phyloP scores from a whole-genome alignment of 1,140 invertebrate genomes.

The Vanessa tameamea region DNA sequence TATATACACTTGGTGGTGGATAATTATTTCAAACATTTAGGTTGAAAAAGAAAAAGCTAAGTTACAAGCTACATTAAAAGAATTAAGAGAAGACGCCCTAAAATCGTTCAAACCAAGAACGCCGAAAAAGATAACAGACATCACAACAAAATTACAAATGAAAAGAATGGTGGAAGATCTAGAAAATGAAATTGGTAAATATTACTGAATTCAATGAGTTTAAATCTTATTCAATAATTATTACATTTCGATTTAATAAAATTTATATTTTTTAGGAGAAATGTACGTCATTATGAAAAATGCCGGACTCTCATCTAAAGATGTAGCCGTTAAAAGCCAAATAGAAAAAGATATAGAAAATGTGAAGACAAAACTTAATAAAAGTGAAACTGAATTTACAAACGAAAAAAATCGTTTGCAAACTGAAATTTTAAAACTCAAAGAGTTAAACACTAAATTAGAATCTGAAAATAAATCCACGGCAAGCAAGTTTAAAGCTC shows the following conservation, averaged over 20 bases:
- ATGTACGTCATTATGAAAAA: conserved; percentile 84
- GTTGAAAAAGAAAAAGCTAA: conserved; percentile 83
- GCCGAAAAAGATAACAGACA: conserved; percentile 86
- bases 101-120: conserved; percentile 84
- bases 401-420: conserved; percentile 80
- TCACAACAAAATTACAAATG: conserved; percentile 86
- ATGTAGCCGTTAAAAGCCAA: conserved; percentile 68
- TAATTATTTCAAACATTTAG: conserved; percentile 51
- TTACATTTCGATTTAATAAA: too few relatives aligned
- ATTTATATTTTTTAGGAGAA: conserved; percentile 80
- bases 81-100: conserved; percentile 83
- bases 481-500: conserved; percentile 79
- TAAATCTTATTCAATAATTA: background rate
- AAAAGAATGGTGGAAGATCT: conserved; percentile 90
- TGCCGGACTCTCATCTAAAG: conserved; percentile 81
- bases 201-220: background rate
- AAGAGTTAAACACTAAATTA: conserved; percentile 73
- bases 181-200: conserved; percentile 86
- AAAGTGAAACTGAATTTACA: conserved; percentile 74
- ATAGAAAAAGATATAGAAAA: conserved; percentile 78
- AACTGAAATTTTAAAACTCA: conserved; percentile 79
- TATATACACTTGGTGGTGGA: too few relatives aligned
- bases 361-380: conserved; percentile 75
- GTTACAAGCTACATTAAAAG: conserved; percentile 82
- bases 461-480: conserved; percentile 72